phyloP scores from a whole-genome alignment of 2,113 vertebrate genomes.

The Ahaetulla prasina region DNA sequence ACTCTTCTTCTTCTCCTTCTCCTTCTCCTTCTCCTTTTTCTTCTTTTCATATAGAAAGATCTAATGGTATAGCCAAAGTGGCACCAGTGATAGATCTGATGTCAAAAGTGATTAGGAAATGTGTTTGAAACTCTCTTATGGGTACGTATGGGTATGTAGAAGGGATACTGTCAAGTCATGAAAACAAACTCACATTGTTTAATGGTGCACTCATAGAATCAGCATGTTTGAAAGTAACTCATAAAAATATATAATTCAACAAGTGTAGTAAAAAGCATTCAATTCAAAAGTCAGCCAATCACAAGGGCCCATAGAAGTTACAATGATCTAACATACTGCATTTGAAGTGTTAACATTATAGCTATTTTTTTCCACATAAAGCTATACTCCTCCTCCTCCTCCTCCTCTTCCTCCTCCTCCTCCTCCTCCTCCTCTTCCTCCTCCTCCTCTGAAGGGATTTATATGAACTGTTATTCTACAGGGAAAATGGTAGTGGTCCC shows the following conservation, averaged over 20 bases:
- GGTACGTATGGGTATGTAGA: not conserved
- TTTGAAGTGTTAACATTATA: not conserved
- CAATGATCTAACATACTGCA: not conserved
- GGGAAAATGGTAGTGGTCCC: not conserved
- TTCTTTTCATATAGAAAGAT: not conserved
- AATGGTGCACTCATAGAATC: not conserved
- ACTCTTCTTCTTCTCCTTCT: not conserved
- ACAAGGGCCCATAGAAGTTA: conserved; percentile 34
- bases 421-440: too few relatives aligned
- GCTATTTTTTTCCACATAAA: not conserved
- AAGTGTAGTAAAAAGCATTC: conserved; percentile 19
- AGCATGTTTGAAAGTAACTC: conserved; percentile 1
- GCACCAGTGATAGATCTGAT: conserved; percentile 26
- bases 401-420: not conserved
- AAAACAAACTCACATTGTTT: conserved; percentile 21
- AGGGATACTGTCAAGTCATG: not conserved
- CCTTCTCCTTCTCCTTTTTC: too few relatives aligned
- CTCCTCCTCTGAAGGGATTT: not conserved
- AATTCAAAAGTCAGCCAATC: conserved; percentile 36
- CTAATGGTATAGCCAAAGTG: conserved; percentile 12
- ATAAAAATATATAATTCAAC: conserved; percentile 31
- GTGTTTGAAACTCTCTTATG: not conserved
- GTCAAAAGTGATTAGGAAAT: conserved; percentile 47
- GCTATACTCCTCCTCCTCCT: not conserved
- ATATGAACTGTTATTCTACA: not conserved